A percentile compares a stretch with the other conserved stretches of the same genome.
These are phyloP conservation scores for Odocoileus hemionus DNA, from an alignment of 2,113 vertebrate species.

Conservation along the genomic window DNA sequence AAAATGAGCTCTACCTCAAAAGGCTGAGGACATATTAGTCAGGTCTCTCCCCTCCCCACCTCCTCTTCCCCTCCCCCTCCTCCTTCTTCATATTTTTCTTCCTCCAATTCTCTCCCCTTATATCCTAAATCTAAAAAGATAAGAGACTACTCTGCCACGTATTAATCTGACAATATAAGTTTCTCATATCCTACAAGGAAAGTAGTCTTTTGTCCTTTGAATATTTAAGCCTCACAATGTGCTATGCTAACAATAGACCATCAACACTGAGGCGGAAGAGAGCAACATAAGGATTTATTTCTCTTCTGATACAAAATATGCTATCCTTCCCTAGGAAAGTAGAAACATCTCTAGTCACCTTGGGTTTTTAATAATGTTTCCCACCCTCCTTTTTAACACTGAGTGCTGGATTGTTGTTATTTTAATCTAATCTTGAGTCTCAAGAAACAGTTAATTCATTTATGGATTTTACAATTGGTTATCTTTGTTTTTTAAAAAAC, in stretches of 20 bases:
- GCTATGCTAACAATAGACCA: neutral
- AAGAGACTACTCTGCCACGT: neutral
- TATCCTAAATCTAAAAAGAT: neutral
- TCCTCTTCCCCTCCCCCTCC: neutral
- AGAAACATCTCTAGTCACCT: neutral
- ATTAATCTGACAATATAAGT: neutral
- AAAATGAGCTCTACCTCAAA: neutral
- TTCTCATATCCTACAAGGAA: neutral
- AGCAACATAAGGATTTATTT: neutral
- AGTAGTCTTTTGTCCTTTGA: neutral
- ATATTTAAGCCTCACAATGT: neutral
- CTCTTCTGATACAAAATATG: neutral
- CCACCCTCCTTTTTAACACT: neutral
- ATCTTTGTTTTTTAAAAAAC: neutral
- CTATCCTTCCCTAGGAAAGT: neutral
- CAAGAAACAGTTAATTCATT: conserved; percentile 11
- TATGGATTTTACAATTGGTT: conserved; percentile 5
- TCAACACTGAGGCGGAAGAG: neutral
- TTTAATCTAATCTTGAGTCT: conserved; percentile 17
- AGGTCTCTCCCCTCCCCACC: neutral
- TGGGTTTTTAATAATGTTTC: neutral
- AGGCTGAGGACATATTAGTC: neutral
- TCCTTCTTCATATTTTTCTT: neutral
- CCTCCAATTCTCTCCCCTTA: neutral
- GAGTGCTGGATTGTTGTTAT: neutral